Evolutionary conservation across 1,140 invertebrate species (phyloP), one percentile per base, ranked within the genome.

Genomic region (Platyscapa corneri): DNA sequence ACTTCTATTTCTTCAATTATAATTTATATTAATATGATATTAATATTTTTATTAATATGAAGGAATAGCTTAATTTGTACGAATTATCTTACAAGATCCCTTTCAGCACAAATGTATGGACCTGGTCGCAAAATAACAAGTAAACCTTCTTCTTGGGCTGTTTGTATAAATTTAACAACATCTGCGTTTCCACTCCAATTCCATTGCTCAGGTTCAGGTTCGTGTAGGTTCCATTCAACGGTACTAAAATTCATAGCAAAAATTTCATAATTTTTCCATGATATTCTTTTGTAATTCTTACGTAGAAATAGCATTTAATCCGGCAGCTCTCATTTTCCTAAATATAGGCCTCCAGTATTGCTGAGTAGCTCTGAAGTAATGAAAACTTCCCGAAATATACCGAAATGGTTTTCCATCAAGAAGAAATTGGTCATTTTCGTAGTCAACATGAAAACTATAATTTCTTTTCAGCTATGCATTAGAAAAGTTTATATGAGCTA

Each of bases 161-260:
- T 93, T 87, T 95, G 93, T 27, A 99, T 93, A 90, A 98, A 99
- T 77, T 94, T 89, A 20, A 94, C 90, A 53, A 99, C 87, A 93
- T 99, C 96, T 20, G 95, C 95, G 81, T 98, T 96, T 0, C 96
- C 97, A 56, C 94, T 91, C 94, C 98, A 99, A 42, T 95, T 92
- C 89, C 95, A 96, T 75, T 94, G 93, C 64, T 95, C 93, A 77
- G 95, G 95, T 81, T 95, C 94, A 0, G 97, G 96, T 93, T 99
- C 97, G 92, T 99, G 98, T 74, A 96, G 94, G 88, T 97, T 98
- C 98, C 98, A 99, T 90, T 98, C 97, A 0, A 99, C 96, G 90
- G 99, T 98, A 7, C 97, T 98, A 86, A 78, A 82, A 42, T 60
- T 27, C 3, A 42, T 74, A 39, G 7, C 53, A n/a, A 37, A 37